phyloP scores from a whole-genome alignment of 2,797 vertebrate genomes.

The Ctenopoma multispine region DNA sequence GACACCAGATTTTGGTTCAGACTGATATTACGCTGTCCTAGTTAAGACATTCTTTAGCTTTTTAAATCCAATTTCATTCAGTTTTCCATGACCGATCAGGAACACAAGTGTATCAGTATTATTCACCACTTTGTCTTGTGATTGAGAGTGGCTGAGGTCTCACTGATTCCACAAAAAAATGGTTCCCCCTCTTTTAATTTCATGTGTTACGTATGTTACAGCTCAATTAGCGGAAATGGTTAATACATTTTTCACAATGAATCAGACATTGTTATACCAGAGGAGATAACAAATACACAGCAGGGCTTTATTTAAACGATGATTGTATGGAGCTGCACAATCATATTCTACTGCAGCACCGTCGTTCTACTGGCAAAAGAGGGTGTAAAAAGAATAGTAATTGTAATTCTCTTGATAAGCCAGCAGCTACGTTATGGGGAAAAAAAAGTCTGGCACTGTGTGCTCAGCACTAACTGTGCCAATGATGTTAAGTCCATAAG shows the following conservation, averaged over 20 bases:
- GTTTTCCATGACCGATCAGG: slow-evolving; percentile 31
- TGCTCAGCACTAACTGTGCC: slow-evolving; percentile 49
- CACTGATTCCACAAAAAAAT: slow-evolving; percentile 33
- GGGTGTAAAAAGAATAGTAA: slow-evolving; percentile 30
- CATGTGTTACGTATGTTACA: slow-evolving; percentile 33
- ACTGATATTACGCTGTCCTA: slow-evolving; percentile 45
- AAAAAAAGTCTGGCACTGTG: slow-evolving; percentile 46
- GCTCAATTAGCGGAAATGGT: slow-evolving; percentile 40
- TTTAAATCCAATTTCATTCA: slow-evolving; percentile 60
- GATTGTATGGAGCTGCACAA: slow-evolving; percentile 18
- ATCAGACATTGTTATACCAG: slow-evolving; percentile 34
- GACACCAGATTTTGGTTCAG: slow-evolving; percentile 47
- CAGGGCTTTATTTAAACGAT: slow-evolving; percentile 40
- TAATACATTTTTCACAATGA: slow-evolving; percentile 46
- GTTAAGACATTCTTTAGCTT: slow-evolving; percentile 50
- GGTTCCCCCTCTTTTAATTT: slow-evolving; percentile 3
- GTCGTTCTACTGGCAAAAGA: slow-evolving; percentile 43
- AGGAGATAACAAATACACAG: slow-evolving; percentile 42
- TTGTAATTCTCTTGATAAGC: slow-evolving; percentile 60
- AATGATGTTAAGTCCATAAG: slow-evolving; percentile 60
- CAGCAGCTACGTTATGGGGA: slow-evolving; percentile 36
- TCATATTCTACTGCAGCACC: slow-evolving; percentile 14
- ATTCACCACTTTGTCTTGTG: slow-evolving; percentile 26
- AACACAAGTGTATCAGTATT: slow-evolving; percentile 36
- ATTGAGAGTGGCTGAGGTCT: slow-evolving; percentile 5